Conservation (phyloP, 2,113 vertebrate genomes). For the Hystrix cristata region DNA sequence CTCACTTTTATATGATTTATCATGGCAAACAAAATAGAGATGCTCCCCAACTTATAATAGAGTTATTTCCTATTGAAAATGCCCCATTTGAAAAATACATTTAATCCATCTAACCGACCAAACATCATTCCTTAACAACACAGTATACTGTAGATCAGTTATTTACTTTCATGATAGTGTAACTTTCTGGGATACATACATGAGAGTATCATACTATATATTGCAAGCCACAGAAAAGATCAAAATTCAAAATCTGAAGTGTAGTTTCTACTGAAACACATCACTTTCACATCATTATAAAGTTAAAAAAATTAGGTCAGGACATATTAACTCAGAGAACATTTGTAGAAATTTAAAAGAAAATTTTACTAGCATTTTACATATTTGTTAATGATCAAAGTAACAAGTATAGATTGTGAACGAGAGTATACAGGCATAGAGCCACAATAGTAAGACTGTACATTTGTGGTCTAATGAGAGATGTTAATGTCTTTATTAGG, state of each 20-base stretch:
- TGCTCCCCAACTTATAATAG: background rate
- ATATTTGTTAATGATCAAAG: background rate
- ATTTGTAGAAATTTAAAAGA: background rate
- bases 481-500: background rate
- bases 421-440: fast-evolving
- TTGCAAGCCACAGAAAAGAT: background rate
- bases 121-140: background rate
- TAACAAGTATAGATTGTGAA: background rate
- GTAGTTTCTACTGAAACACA: background rate
- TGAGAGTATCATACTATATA: too few relatives aligned
- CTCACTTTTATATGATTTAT: background rate
- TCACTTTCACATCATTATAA: background rate
- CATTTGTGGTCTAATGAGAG: background rate
- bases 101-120: background rate
- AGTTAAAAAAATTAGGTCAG: background rate
- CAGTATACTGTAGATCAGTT: fast-evolving
- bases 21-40: background rate
- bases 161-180: background rate
- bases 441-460: background rate
- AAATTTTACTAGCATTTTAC: background rate
- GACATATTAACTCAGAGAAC: background rate
- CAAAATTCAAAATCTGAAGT: background rate
- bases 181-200: background rate
- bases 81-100: background rate
- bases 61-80: background rate